Percentiles rank a stretch among this genome's conserved stretches.
Evolutionary conservation across 2,113 vertebrate species (phyloP).

Genomic region (Beaufortia kweichowensis): DNA sequence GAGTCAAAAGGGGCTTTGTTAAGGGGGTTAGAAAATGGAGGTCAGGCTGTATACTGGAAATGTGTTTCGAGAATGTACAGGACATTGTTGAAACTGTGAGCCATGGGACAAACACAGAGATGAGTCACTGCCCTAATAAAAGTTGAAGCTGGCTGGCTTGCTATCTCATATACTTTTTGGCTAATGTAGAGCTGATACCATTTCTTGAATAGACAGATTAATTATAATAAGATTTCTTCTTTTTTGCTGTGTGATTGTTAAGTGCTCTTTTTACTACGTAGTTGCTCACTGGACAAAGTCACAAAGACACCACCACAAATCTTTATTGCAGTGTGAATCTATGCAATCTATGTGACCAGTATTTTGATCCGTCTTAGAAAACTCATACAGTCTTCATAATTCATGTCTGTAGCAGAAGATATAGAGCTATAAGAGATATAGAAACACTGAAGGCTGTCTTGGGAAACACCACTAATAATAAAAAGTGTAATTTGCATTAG

Average conservation of each 20-base stretch:
- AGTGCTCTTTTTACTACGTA: too few species aligned
- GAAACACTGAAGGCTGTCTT: too few species aligned
- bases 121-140: not conserved
- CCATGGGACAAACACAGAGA: not conserved
- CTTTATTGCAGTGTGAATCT: not conserved
- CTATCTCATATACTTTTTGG: not conserved
- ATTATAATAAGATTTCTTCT: not conserved
- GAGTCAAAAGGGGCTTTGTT: slow-evolving; percentile 47
- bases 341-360: not conserved
- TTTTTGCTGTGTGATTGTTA: too few species aligned
- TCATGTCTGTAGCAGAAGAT: too few species aligned
- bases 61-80: slow-evolving; percentile 37
- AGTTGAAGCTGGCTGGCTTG: not conserved
- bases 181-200: not conserved
- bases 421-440: too few species aligned
- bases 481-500: too few species aligned
- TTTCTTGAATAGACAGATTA: not conserved
- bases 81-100: slow-evolving; percentile 42
- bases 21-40: slow-evolving; percentile 9
- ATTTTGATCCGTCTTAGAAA: too few species aligned
- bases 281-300: too few species aligned
- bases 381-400: too few species aligned
- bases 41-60: slow-evolving; percentile 32
- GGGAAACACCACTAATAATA: too few species aligned
- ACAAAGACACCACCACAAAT: too few species aligned